phyloP scores from a whole-genome alignment of 2,888 invertebrate species.

The Leptinotarsa rubiginosa region DNA sequence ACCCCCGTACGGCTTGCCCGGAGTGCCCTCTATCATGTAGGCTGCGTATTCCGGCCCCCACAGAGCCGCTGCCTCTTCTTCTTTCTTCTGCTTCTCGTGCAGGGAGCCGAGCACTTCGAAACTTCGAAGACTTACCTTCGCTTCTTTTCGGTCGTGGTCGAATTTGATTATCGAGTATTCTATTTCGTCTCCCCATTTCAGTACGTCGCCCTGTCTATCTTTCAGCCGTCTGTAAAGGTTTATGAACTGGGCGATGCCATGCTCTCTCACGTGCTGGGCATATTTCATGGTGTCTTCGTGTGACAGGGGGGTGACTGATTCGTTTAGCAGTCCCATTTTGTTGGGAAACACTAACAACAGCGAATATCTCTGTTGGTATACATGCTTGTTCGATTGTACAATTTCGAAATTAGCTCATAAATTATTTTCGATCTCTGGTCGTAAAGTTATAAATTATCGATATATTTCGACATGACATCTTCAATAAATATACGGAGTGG shows the following conservation, averaged over 20 bases:
- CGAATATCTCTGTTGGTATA: not conserved
- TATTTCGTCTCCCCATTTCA: conserved; percentile 99
- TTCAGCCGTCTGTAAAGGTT: conserved; percentile 89
- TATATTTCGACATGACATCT: not conserved
- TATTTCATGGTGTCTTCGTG: conserved; percentile 88
- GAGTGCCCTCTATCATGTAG: conserved; percentile 99
- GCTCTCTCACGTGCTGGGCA: conserved; percentile 91
- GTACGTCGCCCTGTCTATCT: conserved; percentile 89
- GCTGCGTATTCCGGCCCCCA: conserved; percentile 99
- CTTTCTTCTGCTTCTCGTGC: conserved; percentile 60
- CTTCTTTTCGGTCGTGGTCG: conserved; percentile 85
- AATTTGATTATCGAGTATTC: conserved; percentile 97
- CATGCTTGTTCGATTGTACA: not conserved
- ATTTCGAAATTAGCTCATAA: conserved; percentile 1
- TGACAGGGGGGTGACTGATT: conserved; percentile 23
- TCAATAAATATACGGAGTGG: not conserved
- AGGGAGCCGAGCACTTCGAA: not conserved
- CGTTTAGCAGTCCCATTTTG: conserved; percentile 29
- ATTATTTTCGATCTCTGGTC: conserved; percentile 4
- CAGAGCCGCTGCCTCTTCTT: conserved; percentile 81
- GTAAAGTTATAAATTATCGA: not conserved
- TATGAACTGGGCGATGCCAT: conserved; percentile 95
- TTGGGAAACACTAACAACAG: too few species aligned
- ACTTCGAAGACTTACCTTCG: conserved; percentile 72
- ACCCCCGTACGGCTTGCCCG: conserved; percentile 95